Evolutionary conservation across 1,140 invertebrate species (phyloP).

Genomic region (Macrocentrus cingulum): DNA sequence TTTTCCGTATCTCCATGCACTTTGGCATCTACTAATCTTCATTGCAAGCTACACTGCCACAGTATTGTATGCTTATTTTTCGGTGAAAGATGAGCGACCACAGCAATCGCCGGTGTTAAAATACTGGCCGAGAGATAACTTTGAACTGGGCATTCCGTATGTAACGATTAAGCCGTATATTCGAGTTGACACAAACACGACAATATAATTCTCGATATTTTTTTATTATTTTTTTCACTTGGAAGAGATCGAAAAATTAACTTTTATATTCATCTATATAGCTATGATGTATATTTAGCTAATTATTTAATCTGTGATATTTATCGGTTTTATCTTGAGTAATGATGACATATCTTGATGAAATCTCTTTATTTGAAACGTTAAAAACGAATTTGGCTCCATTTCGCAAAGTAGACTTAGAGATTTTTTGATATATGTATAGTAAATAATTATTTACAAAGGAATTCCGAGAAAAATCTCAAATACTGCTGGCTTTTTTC

Average conservation of each 20-base stretch:
- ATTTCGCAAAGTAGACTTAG: too few relatives aligned
- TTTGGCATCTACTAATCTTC: constrained; percentile 81
- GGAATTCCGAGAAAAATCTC: too few relatives aligned
- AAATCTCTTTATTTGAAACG: too few relatives aligned
- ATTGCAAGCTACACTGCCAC: constrained; percentile 74
- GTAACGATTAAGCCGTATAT: constrained; percentile 66
- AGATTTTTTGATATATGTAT: too few relatives aligned
- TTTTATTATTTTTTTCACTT: not conserved
- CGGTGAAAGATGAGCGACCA: constrained; percentile 70
- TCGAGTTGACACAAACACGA: constrained; percentile 56
- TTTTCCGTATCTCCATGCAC: constrained; percentile 77
- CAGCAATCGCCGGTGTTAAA: constrained; percentile 68
- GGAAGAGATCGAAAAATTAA: not conserved
- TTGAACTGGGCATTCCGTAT: constrained; percentile 75
- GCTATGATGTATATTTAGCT: too few relatives aligned
- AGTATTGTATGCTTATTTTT: constrained; percentile 78
- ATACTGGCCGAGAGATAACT: constrained; percentile 76
- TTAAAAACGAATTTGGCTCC: too few relatives aligned
- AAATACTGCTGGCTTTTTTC: too few relatives aligned
- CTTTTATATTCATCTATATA: too few relatives aligned
- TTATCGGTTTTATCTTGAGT: too few relatives aligned
- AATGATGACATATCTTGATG: too few relatives aligned
- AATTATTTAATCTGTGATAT: too few relatives aligned
- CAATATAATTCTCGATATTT: constrained; percentile 49
- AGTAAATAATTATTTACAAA: too few relatives aligned